These are phyloP conservation scores for Halcyon smyrnensis DNA, from an alignment of 2,797 vertebrate genomes.

Conservation along the genomic window DNA sequence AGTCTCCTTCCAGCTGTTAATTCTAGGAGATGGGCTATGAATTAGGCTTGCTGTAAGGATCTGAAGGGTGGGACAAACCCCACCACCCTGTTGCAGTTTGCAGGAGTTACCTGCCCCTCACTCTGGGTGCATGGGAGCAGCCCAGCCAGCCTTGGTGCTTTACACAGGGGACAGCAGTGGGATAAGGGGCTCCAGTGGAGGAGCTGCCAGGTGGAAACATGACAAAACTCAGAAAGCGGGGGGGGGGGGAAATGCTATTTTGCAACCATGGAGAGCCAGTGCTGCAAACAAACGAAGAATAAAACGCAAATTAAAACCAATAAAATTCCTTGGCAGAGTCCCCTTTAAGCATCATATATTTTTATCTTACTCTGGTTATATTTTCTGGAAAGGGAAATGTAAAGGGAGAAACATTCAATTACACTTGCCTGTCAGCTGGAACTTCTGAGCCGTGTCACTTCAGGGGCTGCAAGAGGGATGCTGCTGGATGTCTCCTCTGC, in stretches of 20 bases:
- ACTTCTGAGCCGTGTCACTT: rapidly evolving
- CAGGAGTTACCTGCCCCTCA: not conserved
- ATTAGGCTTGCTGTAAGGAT: not conserved
- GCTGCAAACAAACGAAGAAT: not conserved
- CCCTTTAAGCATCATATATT: conserved; percentile 64
- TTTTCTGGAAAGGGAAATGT: conserved; percentile 55
- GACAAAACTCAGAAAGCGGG: not conserved
- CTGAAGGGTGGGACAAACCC: not conserved
- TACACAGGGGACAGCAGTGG: not conserved
- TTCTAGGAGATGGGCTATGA: not conserved
- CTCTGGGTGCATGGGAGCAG: not conserved
- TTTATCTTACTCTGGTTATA: conserved; percentile 51
- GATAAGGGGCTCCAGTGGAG: not conserved
- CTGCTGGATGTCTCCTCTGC: not conserved
- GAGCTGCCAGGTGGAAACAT: not conserved
- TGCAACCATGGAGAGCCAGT: not conserved
- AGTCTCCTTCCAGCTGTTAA: not conserved
- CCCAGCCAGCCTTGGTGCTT: rapidly evolving
- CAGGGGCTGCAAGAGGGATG: not conserved
- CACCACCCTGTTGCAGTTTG: not conserved
- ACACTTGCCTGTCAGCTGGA: not conserved
- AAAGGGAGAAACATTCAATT: conserved; percentile 62
- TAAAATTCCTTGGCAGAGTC: conserved; percentile 49
- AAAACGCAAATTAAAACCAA: conserved; percentile 33
- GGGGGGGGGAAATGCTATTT: not conserved